phyloP scores from a whole-genome alignment of 2,888 invertebrate genomes.

The Cheilosia grossa region DNA sequence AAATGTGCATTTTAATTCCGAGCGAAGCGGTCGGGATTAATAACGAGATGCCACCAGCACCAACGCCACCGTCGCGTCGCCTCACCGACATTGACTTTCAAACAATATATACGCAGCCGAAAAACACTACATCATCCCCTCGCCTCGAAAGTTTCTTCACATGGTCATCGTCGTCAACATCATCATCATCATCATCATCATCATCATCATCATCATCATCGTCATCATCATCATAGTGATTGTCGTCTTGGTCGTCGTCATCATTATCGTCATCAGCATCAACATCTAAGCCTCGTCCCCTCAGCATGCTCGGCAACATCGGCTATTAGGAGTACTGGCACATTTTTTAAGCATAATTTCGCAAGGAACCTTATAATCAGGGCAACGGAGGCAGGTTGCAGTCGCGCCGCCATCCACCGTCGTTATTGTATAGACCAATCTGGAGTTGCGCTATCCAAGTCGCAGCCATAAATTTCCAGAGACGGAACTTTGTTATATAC shows the following conservation, averaged over 20 bases:
- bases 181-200: slow-evolving; percentile 22
- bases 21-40: slow-evolving; percentile 48
- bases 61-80: slow-evolving; percentile 4
- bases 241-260: slow-evolving; percentile 47
- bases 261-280: slow-evolving; percentile 69
- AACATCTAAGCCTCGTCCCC: slow-evolving; percentile 60
- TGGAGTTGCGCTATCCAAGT: slow-evolving; percentile 21
- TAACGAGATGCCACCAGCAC: slow-evolving; percentile 36
- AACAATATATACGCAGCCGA: slow-evolving; percentile 35
- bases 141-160: slow-evolving; percentile 50
- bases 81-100: slow-evolving; percentile 2
- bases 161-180: slow-evolving; percentile 55
- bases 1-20: slow-evolving; percentile 60
- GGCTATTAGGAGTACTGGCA: slow-evolving; percentile 64
- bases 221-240: slow-evolving; percentile 8
- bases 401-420: slow-evolving; percentile 5
- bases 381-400: slow-evolving; percentile 62
- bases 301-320: slow-evolving; percentile 44
- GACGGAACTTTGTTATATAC: slow-evolving; percentile 33
- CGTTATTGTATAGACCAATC: slow-evolving; percentile 41
- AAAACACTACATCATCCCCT: slow-evolving; percentile 61
- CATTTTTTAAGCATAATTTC: slow-evolving; percentile 72
- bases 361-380: slow-evolving; percentile 70
- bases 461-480: slow-evolving; percentile 58
- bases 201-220: slow-evolving; percentile 24